Conservation (phyloP, 2,113 vertebrate species). For the Ramphastos sulfuratus region DNA sequence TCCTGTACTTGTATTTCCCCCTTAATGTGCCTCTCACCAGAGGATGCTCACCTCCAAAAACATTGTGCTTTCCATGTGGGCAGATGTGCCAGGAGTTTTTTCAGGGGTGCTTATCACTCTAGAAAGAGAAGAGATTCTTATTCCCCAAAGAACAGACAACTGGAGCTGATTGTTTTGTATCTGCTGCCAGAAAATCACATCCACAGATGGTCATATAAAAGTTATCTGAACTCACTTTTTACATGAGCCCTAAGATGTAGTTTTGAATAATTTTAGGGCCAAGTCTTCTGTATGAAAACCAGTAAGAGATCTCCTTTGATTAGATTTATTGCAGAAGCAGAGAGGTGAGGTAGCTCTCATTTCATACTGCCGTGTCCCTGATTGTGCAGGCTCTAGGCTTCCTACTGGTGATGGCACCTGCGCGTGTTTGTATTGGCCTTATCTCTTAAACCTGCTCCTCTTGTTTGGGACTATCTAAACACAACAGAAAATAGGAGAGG, state of each 20-base stretch:
- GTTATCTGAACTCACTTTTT: neutral
- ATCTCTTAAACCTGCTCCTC: neutral
- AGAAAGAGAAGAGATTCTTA: neutral
- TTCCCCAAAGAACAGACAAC: neutral
- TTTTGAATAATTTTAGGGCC: neutral
- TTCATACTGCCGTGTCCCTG: neutral
- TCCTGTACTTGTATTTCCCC: no score
- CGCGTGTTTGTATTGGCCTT: neutral
- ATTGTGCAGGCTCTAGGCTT: neutral
- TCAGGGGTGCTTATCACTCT: neutral
- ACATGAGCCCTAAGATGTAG: neutral
- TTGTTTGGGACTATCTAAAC: neutral
- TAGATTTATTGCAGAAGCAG: neutral
- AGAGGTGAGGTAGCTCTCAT: neutral
- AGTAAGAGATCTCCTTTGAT: neutral
- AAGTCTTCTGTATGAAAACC: neutral
- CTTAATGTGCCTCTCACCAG: neutral
- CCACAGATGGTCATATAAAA: neutral
- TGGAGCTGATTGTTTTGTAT: neutral
- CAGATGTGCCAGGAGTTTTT: neutral
- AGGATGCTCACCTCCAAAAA: neutral
- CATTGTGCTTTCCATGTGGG: accelerated
- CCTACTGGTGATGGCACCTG: neutral
- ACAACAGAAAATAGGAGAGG: neutral
- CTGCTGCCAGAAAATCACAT: neutral